Evolutionary conservation across 2,888 invertebrate species (phyloP).

Genomic region (Catocala sponsa): DNA sequence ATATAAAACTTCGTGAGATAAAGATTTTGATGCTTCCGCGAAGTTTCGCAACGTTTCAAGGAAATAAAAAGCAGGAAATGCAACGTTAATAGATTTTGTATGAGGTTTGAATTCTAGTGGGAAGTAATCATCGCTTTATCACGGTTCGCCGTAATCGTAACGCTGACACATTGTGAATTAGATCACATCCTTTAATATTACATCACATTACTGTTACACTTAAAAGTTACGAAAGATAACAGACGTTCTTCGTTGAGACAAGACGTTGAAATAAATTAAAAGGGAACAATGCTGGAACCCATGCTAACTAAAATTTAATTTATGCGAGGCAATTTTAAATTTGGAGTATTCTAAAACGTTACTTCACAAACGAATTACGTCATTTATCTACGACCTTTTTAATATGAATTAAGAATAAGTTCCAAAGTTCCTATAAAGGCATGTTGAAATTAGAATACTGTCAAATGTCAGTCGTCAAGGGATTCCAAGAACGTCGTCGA

Average conservation of each 20-base stretch:
- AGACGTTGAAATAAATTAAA: no score
- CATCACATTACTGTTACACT: conserved; percentile 10
- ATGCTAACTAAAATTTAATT: no score
- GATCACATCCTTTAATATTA: conserved; percentile 58
- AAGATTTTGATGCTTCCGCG: conserved; percentile 30
- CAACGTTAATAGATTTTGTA: conserved; percentile 18
- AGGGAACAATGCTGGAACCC: no score
- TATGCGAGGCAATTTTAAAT: no score
- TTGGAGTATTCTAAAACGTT: no score
- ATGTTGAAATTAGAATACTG: no score
- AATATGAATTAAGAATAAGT: no score
- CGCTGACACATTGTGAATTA: conserved; percentile 59
- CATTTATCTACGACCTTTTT: no score
- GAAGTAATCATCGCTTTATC: conserved; percentile 21
- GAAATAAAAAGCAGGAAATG: conserved; percentile 35
- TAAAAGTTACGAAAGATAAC: conserved; percentile 1
- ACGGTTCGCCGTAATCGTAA: conserved; percentile 18
- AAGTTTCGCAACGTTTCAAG: conserved; percentile 30
- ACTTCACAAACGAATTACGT: no score
- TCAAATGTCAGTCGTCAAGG: no score
- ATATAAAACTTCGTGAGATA: conserved; percentile 31
- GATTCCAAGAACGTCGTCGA: no score
- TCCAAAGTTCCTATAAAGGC: no score
- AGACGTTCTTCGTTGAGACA: conserved; percentile 1
- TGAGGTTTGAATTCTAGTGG: conserved; percentile 14